Evolutionary conservation across 2,888 invertebrate genomes (phyloP), one percentile per base, ranked within the genome.

Genomic region (Xiphydria camelus): DNA sequence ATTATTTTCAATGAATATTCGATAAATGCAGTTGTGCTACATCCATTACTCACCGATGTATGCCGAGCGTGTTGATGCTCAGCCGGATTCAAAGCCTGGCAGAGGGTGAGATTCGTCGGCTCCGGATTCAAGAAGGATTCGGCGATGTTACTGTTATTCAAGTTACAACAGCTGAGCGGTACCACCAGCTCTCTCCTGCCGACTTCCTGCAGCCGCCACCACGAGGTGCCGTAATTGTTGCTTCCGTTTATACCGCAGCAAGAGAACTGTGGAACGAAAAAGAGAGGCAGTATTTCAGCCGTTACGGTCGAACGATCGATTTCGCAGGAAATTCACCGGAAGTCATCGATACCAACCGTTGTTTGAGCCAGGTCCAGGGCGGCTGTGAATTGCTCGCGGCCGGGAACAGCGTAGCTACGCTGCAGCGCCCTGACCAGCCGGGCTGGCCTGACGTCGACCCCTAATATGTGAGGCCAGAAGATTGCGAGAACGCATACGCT

Each of bases 241-340:
- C 88, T 86, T 58, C 85, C 85, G 35, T 83, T 82, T 73, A 91
- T 86, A 18, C 90, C 91, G 70, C 91, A 91, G 66, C 91, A 91
- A 45, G 85, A 81, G 68, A 90, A 84, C 88, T 88, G 72, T 18
- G 78, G 73, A 49, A 54, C 50, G 48, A 33, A 41, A 34, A 40
- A 50, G n/a, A n/a, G n/a, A 32, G 10, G 2, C n/a, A 42, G 14
- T 20, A 9, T 18, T 19, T 14, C 2, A 44, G 9, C 5, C n/a
- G 19, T 20, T 9, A 15, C 15, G 17, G 4, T 10, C 25, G 3
- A 2, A 9, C 10, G n/a, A 9, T 10, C 9, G 3, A 25, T 10
- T n/a, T n/a, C n/a, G n/a, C n/a, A n/a, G n/a, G 29, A n/a, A 18
- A 38, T 26, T 18, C 0, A 38, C 26, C 10, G 6, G 10, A 22